Evolutionary conservation across 2,888 invertebrate species (phyloP).

Genomic region (Chloromyia formosa): DNA sequence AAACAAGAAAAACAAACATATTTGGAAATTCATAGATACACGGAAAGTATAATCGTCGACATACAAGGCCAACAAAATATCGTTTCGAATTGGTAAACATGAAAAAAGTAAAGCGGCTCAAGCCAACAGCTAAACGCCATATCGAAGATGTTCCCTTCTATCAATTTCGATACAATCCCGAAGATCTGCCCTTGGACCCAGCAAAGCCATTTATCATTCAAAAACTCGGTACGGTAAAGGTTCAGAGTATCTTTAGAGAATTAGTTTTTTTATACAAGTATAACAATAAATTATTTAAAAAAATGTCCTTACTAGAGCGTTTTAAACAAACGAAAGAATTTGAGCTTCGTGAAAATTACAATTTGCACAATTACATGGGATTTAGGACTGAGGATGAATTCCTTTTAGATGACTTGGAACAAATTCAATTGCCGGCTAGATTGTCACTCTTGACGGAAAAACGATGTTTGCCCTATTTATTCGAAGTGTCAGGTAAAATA

Average conservation of each 20-base stretch:
- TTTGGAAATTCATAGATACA: no score
- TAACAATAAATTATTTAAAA: neutral
- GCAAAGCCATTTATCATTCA: slow-evolving; percentile 49
- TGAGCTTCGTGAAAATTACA: slow-evolving; percentile 29
- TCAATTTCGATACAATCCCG: slow-evolving; percentile 57
- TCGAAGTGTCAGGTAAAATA: slow-evolving; percentile 52
- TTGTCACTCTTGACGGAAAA: slow-evolving; percentile 58
- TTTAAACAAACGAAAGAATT: slow-evolving; percentile 24
- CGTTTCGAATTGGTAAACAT: no score
- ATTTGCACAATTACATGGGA: slow-evolving; percentile 34
- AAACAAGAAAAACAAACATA: no score
- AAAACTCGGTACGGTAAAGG: slow-evolving; percentile 50
- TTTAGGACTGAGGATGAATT: slow-evolving; percentile 46
- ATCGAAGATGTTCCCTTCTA: slow-evolving; percentile 61
- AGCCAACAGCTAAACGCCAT: slow-evolving; percentile 39
- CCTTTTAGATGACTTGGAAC: slow-evolving; percentile 54
- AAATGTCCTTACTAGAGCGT: slow-evolving; percentile 14
- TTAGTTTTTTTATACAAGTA: neutral
- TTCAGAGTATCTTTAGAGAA: slow-evolving; percentile 50
- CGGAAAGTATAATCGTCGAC: no score
- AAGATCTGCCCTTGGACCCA: slow-evolving; percentile 63
- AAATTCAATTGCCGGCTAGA: slow-evolving; percentile 58
- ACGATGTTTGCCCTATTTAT: slow-evolving; percentile 57
- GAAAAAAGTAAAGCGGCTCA: slow-evolving; percentile 43
- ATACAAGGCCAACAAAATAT: no score